Evolutionary conservation across 2,113 vertebrate genomes (phyloP), one percentile per base, ranked within the genome.

Genomic region (Caretta caretta): DNA sequence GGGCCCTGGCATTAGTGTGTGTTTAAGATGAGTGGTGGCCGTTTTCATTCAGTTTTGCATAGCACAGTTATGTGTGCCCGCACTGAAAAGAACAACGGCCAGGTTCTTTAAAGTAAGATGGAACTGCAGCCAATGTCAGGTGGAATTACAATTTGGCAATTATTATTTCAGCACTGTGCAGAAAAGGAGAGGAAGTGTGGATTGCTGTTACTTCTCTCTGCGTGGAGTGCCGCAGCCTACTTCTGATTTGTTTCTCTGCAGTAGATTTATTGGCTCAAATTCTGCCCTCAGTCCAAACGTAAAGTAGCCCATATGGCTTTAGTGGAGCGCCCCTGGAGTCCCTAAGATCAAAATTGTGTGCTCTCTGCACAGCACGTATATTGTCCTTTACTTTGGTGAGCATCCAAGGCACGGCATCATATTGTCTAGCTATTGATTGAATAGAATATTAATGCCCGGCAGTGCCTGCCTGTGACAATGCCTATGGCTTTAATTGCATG

Each of bases 131-230:
- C 4, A 6, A 69, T 16, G 17, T 17, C n/a, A 31, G 35, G 8
- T 20, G 35, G 62, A n/a, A 35, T 95, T 93, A 93, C 97, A 95
- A 90, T 65, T 2, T 5, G 83, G 56, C 89, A 94, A 90, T 95
- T 97, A 90, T 72, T 89, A 92, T 78, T 91, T 59, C 76, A 69
- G 31, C 91, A 27, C 86, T 96, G 89, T 88, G 83, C 50, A 90
- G 90, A 86, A 92, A 95, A 94, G 65, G 89, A 94, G 92, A 93
- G 79, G 91, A 96, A 88, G 16, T 88, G 86, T 97, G 91, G 75
- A 78, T 97, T 84, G 46, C 95, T 90, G 54, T 87, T 92, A n/a
- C 87, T 93, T 89, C 72, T 91, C 27, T 86, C 57, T 42, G 49
- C 50, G 91, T 35, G 22, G 38, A 90, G 56, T 25, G 56, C 0